Conservation (phyloP, 2,888 invertebrate genomes). For the Rhamnusium bicolor region DNA sequence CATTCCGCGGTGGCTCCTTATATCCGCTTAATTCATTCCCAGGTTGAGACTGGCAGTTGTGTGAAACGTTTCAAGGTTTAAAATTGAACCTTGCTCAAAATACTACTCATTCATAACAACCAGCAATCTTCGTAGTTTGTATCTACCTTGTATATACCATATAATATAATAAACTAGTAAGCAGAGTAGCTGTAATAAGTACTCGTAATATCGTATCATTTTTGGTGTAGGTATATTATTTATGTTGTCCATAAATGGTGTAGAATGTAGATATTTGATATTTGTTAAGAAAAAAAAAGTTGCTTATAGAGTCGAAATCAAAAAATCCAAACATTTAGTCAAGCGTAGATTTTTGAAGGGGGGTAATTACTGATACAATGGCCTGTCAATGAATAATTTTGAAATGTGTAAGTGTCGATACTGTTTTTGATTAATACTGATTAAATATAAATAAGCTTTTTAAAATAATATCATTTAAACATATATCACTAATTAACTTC, state of each 20-base stretch:
- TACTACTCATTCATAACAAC: conserved; percentile 46
- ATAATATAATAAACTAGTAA: neutral
- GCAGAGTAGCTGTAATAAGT: neutral
- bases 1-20: conserved; percentile 30
- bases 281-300: neutral
- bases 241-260: neutral
- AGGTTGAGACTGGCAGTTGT: conserved; percentile 36
- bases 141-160: neutral
- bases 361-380: no score
- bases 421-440: no score
- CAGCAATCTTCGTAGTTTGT: conserved; percentile 20
- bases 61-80: conserved; percentile 46
- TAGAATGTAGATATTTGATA: no score
- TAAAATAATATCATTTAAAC: no score
- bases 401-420: no score
- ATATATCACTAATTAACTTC: no score
- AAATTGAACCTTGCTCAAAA: conserved; percentile 35
- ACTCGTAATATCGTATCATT: neutral
- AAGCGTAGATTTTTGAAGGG: no score
- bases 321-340: no score
- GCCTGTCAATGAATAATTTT: no score
- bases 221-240: neutral
- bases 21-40: conserved; percentile 35
- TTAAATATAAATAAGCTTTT: no score
- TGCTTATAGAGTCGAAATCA: neutral